Base-by-base conservation (phyloP, 2,888 invertebrate species). In the Zygogramma bicolorata region DNA sequence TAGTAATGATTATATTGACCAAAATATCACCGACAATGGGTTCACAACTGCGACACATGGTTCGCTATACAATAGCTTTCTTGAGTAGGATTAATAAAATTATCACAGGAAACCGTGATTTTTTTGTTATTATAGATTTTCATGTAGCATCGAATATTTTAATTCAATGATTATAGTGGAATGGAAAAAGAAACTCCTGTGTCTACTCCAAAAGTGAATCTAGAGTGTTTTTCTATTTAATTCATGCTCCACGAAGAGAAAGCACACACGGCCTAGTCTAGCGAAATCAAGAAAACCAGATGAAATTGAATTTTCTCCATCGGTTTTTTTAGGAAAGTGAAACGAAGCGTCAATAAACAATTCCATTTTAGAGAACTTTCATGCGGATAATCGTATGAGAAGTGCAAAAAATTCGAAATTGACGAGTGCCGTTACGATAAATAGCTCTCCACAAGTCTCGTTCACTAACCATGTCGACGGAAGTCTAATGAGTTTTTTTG, bases 401-500 rank as follows among this genome's bases (percentile, higher is more conserved):
- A 46, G 20, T 46, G 46, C 20, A 20, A 46, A 46, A 46, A 46
- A 46, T 15, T 34, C 13, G 1, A 46, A 46, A 46, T 18, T 20
- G 46, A 46, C 20, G 46, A 20, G 10, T 46, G 46, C 46, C 46
- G 46, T 46, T 46, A 46, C 46, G 18, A 20, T 46, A 10, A 46
- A 46, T 46, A 18, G 46, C 18, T 18, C 18, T 18, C 10, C 60
- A 60, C 60, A 31, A 60, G 20, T 60, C 60, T 62, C 42, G 62
- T 62, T 40, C 62, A 42, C 40, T 40, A 40, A 62, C 62, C 62
- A 18, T 40, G 42, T 62, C 67, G 74, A 72, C 71, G 72, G 74
- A 76, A 74, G 76, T 74, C 68, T 29, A 57, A 62, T 70, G 65
- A 60, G 63, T 42, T 71, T 65, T 65, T 65, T 72, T 59, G 57